Evolutionary conservation across 2,888 invertebrate species (phyloP), one percentile per base, ranked within the genome.

Genomic region (Atrina japonica): DNA sequence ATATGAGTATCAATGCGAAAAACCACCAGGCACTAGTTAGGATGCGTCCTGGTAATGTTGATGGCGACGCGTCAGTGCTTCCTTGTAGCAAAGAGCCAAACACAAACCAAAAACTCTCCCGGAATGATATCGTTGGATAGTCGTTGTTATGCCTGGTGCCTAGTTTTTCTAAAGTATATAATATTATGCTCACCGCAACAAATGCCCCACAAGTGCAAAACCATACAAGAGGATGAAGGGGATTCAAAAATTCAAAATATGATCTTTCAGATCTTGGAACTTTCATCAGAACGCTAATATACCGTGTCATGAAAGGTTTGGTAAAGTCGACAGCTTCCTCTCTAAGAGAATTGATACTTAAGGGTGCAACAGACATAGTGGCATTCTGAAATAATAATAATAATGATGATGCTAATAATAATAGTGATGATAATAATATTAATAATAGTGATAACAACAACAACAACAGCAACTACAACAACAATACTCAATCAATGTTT

Each of bases 21-120:
- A 90, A 86, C 88, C 89, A 89, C 85, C 89, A 87, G n/a, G 88
- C 85, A n/a, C 86, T 86, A 2, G 88, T 87, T 18, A 90, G 73
- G 29, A 90, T 85, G 16, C 89, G 78, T 0, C 88, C 88, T 7
- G 88, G 85, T 18, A 88, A 75, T 14, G 86, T 88, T 16, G 75
- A 75, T n/a, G 86, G 86, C 1, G 87, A 83, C n/a, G 86, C 80
- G 30, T 87, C 86, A 16, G 88, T 87, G 70, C 86, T 86, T 14
- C 87, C 88, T 74, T 88, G 88, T 11, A 89, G 81, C 50, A 89
- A 74, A 5, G 88, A 87, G 1, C 88, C 89, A 68, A 88, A 88
- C 49, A 88, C 88, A 73, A 89, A 89, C 88, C 88, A 89, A 66
- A 88, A 84, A 73, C 88, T 86, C 70, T 89, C 89, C 27, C 83